These are phyloP conservation scores for Semicossyphus pulcher DNA, from an alignment of 2,113 vertebrate species.

Conservation along the genomic window DNA sequence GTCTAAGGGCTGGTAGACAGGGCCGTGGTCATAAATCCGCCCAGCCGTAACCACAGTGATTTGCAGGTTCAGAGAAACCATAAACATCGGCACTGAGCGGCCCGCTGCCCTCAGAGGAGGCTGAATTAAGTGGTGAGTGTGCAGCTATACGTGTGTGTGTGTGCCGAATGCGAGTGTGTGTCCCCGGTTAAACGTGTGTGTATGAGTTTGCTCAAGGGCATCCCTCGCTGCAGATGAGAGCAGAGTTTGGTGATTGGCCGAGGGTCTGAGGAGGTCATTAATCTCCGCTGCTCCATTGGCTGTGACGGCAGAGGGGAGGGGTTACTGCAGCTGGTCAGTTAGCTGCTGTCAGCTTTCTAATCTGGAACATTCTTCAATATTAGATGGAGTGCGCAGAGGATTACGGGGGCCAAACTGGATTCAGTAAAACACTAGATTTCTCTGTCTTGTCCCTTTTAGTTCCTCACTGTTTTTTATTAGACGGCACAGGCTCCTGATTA, in stretches of 20 bases:
- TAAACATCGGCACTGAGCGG: constrained; percentile 75
- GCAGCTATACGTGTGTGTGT: constrained; percentile 26
- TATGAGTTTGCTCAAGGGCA: constrained; percentile 72
- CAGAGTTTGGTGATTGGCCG: constrained; percentile 57
- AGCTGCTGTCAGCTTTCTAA: constrained; percentile 77
- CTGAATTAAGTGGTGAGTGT: constrained; percentile 75
- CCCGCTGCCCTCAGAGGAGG: constrained; percentile 58
- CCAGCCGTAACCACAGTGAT: constrained; percentile 75
- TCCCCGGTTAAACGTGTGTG: constrained; percentile 28
- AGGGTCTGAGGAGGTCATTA: constrained; percentile 66
- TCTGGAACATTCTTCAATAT: constrained; percentile 78
- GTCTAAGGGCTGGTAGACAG: constrained; percentile 66
- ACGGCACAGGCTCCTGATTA: not conserved
- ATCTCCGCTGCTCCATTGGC: constrained; percentile 74
- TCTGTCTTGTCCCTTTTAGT: constrained; percentile 13
- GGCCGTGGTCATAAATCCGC: constrained; percentile 71
- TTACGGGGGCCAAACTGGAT: constrained; percentile 43
- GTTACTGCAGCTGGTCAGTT: constrained; percentile 75
- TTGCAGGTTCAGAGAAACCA: constrained; percentile 80
- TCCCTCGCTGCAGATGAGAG: constrained; percentile 54
- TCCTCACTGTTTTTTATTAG: constrained; percentile 7
- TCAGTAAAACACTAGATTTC: constrained; percentile 32
- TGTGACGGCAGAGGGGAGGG: constrained; percentile 72
- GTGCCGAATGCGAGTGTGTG: constrained; percentile 28
- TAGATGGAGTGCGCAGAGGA: constrained; percentile 56